Base-by-base conservation (phyloP, 2,888 invertebrate species). In the Choristoneura rosaceana region DNA sequence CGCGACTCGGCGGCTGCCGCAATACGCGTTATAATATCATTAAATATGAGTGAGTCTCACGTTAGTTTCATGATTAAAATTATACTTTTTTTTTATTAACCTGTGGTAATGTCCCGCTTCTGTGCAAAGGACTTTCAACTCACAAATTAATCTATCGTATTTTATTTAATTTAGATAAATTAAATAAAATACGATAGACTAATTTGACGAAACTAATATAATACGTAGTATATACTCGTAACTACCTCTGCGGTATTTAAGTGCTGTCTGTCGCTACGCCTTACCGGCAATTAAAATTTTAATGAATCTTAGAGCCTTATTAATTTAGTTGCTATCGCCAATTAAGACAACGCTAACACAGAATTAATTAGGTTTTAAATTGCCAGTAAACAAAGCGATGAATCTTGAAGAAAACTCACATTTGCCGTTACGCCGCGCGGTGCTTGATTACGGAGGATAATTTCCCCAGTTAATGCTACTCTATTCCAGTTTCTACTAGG, bases 401-500 rank as follows among this genome's bases (percentile, higher is more conserved):
- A 38, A 33, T 62, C 62, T 71, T 55, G 38, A 60, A 64, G 55
- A 60, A 62, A 58, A 33, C 61, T 67, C 67, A 58, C 62, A 55
- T 62, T 67, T 41, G 59, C 50, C 41, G 59, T 71, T 62, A 55
- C 34, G 45, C 12, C 34, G 61, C 73, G 73, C 70, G 74, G 74
- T 76, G 76, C 77, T 38, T 76, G 76, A 75, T 77, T 78, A 79
- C 77, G 78, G 71, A 61, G 74, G 74, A 75, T 79, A 78, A 79
- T 74, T 67, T 76, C 69, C 74, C 75, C 77, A 76, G 80, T 80
- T 82, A 79, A 78, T 78, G 75, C 76, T 78, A 78, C 76, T 79
- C 77, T 78, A 76, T 73, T 78, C 75, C 74, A 79, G 80, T 81
- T 79, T 43, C 63, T 66, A 74, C 71, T 73, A 68, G 58, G 62